Evolutionary conservation across 2,113 vertebrate genomes (phyloP), one percentile per base, ranked within the genome.

Genomic region (Podarcis muralis): DNA sequence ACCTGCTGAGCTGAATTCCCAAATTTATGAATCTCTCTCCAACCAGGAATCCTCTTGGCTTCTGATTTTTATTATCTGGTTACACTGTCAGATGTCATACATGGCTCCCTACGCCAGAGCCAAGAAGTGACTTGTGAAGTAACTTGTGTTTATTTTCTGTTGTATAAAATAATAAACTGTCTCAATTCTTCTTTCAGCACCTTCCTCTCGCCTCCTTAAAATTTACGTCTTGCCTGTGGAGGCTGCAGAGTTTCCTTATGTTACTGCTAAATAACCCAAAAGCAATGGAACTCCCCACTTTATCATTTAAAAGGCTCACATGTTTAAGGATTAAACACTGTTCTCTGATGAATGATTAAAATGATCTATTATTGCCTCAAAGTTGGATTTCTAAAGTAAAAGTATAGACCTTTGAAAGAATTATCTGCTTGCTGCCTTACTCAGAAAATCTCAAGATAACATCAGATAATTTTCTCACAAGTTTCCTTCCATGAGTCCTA

Each of bases 41-140:
- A n/a, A 71, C 65, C 76, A 87, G 77, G 32, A 59, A 72, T 81
- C 84, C 66, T 87, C 0, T 0, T 84, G 90, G 81, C 87, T 83
- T 95, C 90, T 92, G 75, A 93, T 93, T 90, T 83, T 90, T 83
- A 74, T 91, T 91, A 92, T 92, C 84, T 88, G 57, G 57, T 78
- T 76, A 75, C 75, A 90, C 84, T 81, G 65, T 40, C 43, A 85
- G 69, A 80, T 91, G 83, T n/a, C 66, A 80, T 35, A 0, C 0
- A 3, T 92, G 32, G 25, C 32, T 82, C 22, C 48, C 7, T 68
- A 18, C 65, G 27, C 59, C 48, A 62, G 8, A 92, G 84, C 79
- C 85, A 89, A 88, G 88, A 84, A 89, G 57, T 27, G 90, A 83
- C 35, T 90, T 87, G 81, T 93, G 88, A 93, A 76, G 7, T 37